A percentile compares a stretch with the other conserved stretches of the same genome.
These are phyloP conservation scores for Cecropterus lyciades DNA, from an alignment of 1,140 invertebrate genomes.

Conservation along the genomic window DNA sequence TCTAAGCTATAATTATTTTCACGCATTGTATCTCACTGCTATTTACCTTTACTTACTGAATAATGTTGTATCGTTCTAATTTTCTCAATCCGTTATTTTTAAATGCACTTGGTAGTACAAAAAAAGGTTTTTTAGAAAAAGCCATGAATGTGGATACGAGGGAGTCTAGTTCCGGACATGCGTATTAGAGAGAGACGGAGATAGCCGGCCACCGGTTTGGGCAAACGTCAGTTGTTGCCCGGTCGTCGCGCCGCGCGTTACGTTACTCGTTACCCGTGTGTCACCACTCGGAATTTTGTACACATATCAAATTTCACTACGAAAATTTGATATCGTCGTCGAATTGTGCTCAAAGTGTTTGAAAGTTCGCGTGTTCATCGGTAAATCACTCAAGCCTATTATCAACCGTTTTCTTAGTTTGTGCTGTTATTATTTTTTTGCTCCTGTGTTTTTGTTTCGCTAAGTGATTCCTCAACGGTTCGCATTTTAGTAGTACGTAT, in stretches of 20 bases:
- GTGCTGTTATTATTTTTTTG: slow-evolving; percentile 63
- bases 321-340: slow-evolving; percentile 83
- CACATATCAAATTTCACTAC: slow-evolving; percentile 81
- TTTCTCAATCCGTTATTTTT: neutral
- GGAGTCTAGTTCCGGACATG: slow-evolving; percentile 74
- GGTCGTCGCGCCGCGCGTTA: slow-evolving; percentile 59
- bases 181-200: slow-evolving; percentile 73
- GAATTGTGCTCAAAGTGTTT: slow-evolving; percentile 69
- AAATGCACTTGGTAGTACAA: slow-evolving; percentile 37
- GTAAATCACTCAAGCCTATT: slow-evolving; percentile 63
- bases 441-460: slow-evolving; percentile 65
- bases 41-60: no score
- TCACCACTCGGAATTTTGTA: slow-evolving; percentile 52
- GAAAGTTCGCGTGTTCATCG: slow-evolving; percentile 64
- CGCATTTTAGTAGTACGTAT: slow-evolving; percentile 68
- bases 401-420: slow-evolving; percentile 54
- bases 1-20: no score
- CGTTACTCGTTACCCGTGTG: slow-evolving; percentile 34
- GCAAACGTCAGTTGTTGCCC: slow-evolving; percentile 66
- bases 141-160: slow-evolving; percentile 51
- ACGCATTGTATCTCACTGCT: no score
- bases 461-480: slow-evolving; percentile 67
- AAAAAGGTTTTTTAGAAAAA: slow-evolving; percentile 26
- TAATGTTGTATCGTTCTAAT: neutral
- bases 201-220: slow-evolving; percentile 54